These are phyloP conservation scores for Apis laboriosa DNA, from an alignment of 1,140 invertebrate genomes.

Conservation along the genomic window DNA sequence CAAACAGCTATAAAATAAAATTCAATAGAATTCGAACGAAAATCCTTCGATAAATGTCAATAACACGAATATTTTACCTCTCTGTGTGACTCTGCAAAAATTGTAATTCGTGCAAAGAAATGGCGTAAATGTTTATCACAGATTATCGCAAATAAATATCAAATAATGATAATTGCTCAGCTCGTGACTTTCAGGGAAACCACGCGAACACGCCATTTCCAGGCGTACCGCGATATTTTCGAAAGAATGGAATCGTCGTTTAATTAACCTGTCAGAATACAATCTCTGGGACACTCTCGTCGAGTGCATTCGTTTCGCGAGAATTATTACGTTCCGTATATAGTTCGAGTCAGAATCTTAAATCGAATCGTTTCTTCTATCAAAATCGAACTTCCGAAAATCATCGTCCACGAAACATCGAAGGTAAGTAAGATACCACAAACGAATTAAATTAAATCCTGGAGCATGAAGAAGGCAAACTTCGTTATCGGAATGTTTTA, in stretches of 20 bases:
- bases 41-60: background rate
- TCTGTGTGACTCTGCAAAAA: too few relatives aligned
- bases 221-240: constrained; percentile 3
- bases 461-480: background rate
- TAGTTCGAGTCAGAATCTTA: background rate
- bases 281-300: too few relatives aligned
- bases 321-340: background rate
- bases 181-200: constrained; percentile 3
- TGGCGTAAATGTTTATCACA: background rate
- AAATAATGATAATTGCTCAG: constrained; percentile 23
- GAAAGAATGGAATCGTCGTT: constrained; percentile 43
- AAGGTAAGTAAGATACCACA: too few relatives aligned
- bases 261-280: constrained; percentile 55
- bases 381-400: background rate
- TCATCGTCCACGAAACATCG: background rate
- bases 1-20: too few relatives aligned
- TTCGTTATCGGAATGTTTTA: constrained; percentile 9
- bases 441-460: constrained; percentile 10
- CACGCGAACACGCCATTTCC: constrained; percentile 38
- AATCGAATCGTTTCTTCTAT: background rate
- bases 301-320: background rate
- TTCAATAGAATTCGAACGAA: too few relatives aligned
- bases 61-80: too few relatives aligned
- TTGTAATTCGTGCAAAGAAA: too few relatives aligned
- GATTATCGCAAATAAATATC: background rate